Percentiles rank a stretch among this genome's conserved stretches.
Conservation (phyloP, 2,888 invertebrate species). For the Habrosyne pyritoides region DNA sequence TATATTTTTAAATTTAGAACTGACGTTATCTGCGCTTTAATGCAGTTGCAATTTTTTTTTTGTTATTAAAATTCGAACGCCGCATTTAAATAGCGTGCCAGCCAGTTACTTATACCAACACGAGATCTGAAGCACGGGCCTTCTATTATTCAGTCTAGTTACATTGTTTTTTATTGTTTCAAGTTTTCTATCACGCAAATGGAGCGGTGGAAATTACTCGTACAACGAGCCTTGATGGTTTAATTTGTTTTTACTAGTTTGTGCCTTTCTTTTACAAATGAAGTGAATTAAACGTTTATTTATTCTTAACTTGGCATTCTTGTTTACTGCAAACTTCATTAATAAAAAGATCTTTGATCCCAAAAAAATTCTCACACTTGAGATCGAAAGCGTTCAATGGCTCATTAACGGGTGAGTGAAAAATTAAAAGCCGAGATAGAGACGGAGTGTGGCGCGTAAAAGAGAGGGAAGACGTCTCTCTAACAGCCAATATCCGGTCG, state of each 20-base stretch:
- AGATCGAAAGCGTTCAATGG: slow-evolving; percentile 41
- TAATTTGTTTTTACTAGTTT: slow-evolving; percentile 28
- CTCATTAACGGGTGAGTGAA: slow-evolving; percentile 63
- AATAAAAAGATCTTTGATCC: background rate
- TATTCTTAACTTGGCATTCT: too few relatives aligned
- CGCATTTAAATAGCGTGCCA: slow-evolving; percentile 52
- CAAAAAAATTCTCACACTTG: slow-evolving; percentile 5
- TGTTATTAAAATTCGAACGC: slow-evolving; percentile 46
- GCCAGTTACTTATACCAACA: slow-evolving; percentile 41
- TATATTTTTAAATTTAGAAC: background rate
- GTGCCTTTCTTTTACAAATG: slow-evolving; percentile 15
- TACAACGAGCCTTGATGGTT: slow-evolving; percentile 29
- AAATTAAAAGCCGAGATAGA: slow-evolving; percentile 58
- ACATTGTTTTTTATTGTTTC: slow-evolving; percentile 51
- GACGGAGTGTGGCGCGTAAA: slow-evolving; percentile 43
- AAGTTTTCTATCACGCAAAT: slow-evolving; percentile 62
- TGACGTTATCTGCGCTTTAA: background rate
- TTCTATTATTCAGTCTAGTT: slow-evolving; percentile 45
- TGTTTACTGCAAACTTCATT: too few relatives aligned
- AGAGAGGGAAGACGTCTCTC: slow-evolving; percentile 50
- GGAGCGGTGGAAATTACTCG: slow-evolving; percentile 54
- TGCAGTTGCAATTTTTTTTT: slow-evolving; percentile 27
- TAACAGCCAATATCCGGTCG: slow-evolving; percentile 81
- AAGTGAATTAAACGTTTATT: slow-evolving; percentile 5
- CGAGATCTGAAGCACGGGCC: slow-evolving; percentile 46